Evolutionary conservation across 2,888 invertebrate genomes (phyloP), one percentile per base, ranked within the genome.

Genomic region (Drosophila falleni): DNA sequence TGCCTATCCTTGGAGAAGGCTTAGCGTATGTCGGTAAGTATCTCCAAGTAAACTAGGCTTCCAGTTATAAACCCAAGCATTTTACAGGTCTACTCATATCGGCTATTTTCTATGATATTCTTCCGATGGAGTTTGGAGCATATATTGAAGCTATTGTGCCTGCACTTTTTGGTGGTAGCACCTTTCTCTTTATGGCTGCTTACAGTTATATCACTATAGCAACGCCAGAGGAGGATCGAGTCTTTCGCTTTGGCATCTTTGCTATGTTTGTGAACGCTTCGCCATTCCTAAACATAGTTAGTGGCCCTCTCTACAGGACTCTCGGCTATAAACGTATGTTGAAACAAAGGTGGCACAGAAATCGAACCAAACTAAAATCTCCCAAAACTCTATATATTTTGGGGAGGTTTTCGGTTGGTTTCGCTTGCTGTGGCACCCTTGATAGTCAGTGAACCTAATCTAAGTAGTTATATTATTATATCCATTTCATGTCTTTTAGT

Each of bases 201-300:
- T 93, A 92, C 50, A 93, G 92, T 77, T 93, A 93, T 50, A 91
- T 93, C 29, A 93, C 92, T 1, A 90, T 90, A 46, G 88, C 92
- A 6, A 93, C 92, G 10, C 91, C 91, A 1, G 93, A 93, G 63
- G 79, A 92, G 50, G 92, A 93, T 81, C 88, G 93, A 35, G 81
- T 92, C 4, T 92, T 93, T 56, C 87, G 93, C 76, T 93, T 92
- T 76, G 93, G 93, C 5, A 92, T 92, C 41, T 93, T 93, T 67
- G 91, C 92, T 9, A 91, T 92, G 89, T 92, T 92, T 51, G 70
- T 91, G 0, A 92, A 89, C 0, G 89, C 90, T 1, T 81, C 91
- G 19, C 92, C 92, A 0, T 90, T 92, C n/a, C 74, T 92, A 16
- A 92, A 92, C 29, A 91, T 92, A 0, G 72, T 91, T 5, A 91